A percentile compares a stretch with the other conserved stretches of the same genome.
Evolutionary conservation across 2,888 invertebrate genomes (phyloP).

Genomic region (Pediacus dermestoides): DNA sequence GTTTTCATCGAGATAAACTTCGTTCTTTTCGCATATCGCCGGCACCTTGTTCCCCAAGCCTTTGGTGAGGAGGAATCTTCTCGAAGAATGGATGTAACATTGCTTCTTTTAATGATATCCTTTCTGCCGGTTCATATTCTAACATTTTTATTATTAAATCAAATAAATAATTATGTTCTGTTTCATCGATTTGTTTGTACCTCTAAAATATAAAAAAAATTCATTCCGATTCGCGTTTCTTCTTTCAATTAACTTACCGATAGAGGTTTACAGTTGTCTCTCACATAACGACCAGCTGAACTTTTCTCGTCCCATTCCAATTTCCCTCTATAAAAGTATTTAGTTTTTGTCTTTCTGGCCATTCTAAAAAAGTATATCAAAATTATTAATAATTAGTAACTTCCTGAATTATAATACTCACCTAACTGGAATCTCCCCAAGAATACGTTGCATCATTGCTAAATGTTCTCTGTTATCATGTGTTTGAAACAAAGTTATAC

Average conservation of each 20-base stretch:
- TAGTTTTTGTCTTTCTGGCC: slow-evolving; percentile 89
- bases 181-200: slow-evolving; percentile 81
- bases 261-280: slow-evolving; percentile 96
- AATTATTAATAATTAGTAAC: background rate
- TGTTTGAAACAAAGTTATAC: slow-evolving; percentile 98
- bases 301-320: slow-evolving; percentile 98
- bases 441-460: slow-evolving; percentile 99
- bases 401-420: slow-evolving; percentile 48
- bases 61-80: slow-evolving; percentile 74
- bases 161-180: slow-evolving; percentile 90
- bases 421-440: slow-evolving; percentile 95
- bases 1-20: slow-evolving; percentile 66
- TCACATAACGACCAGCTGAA: slow-evolving; percentile 93
- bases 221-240: background rate
- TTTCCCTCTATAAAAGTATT: slow-evolving; percentile 97
- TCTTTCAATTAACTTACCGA: slow-evolving; percentile 64
- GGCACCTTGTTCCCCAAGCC: slow-evolving; percentile 59
- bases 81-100: slow-evolving; percentile 91
- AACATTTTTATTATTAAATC: slow-evolving; percentile 94
- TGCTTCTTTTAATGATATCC: slow-evolving; percentile 85
- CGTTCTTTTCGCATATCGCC: slow-evolving; percentile 59
- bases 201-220: slow-evolving; percentile 59
- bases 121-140: slow-evolving; percentile 91
- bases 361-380: slow-evolving; percentile 56
- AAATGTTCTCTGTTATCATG: slow-evolving; percentile 99